These are phyloP conservation scores for Andrena praecox DNA, from an alignment of 2,888 invertebrate species.

Conservation along the genomic window DNA sequence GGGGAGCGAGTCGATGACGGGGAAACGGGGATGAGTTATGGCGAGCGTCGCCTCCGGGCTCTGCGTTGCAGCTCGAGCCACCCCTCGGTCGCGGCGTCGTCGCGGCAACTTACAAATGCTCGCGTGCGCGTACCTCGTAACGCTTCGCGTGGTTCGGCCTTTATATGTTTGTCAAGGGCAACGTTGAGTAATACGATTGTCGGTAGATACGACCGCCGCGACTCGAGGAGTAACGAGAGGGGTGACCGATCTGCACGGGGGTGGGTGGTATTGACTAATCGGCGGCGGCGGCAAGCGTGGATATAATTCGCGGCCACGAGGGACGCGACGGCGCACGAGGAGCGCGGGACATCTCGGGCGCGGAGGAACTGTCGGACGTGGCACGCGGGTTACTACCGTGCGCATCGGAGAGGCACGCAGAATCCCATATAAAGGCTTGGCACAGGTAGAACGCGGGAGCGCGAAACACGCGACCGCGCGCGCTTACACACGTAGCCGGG, in stretches of 20 bases:
- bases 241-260: neutral
- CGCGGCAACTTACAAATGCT: constrained; percentile 72
- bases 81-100: constrained; percentile 47
- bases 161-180: constrained; percentile 76
- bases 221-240: neutral
- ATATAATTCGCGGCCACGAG: neutral
- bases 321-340: neutral
- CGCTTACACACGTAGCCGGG: constrained; percentile 28
- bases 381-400: constrained; percentile 51
- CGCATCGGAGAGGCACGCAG: constrained; percentile 24
- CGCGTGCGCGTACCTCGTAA: constrained; percentile 76
- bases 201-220: constrained; percentile 49
- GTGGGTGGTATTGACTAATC: neutral
- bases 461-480: constrained; percentile 63
- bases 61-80: constrained; percentile 43
- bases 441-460: constrained; percentile 60
- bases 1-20: constrained; percentile 68
- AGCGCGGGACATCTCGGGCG: constrained; percentile 24
- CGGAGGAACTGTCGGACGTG: constrained; percentile 20
- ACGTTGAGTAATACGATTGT: constrained; percentile 75
- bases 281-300: neutral
- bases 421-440: constrained; percentile 62
- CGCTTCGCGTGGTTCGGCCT: constrained; percentile 74
- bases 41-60: constrained; percentile 72
- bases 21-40: constrained; percentile 76